Evolutionary conservation across 2,113 vertebrate species (phyloP).

Genomic region (Neotoma lepida): DNA sequence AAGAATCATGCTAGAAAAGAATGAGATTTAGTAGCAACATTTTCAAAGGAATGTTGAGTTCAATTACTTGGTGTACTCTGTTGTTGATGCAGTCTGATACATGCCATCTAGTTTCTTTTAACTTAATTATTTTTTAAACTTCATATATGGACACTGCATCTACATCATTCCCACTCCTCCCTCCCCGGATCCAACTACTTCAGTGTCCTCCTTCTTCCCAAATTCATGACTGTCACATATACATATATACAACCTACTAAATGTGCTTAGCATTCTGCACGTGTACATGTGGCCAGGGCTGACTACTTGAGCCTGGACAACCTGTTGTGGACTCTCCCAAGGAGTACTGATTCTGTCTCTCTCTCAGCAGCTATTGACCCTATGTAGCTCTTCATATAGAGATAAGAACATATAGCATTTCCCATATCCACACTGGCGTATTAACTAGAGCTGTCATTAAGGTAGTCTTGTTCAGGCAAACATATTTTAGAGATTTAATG

Average conservation of each 20-base stretch:
- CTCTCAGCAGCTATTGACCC: not conserved
- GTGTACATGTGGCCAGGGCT: not conserved
- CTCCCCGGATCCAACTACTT: not conserved
- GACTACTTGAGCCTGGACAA: not conserved
- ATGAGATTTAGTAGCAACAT: not conserved
- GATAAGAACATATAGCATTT: not conserved
- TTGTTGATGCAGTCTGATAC: not conserved
- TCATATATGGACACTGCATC: not conserved
- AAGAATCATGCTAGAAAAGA: not conserved
- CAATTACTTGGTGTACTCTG: not conserved
- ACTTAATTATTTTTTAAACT: not conserved
- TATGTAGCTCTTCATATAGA: not conserved
- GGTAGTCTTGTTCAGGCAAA: not conserved
- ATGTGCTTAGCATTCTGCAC: not conserved
- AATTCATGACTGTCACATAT: not conserved
- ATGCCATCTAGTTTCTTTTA: not conserved
- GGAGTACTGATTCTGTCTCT: not conserved
- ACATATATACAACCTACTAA: not conserved
- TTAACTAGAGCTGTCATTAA: not conserved
- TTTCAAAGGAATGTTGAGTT: not conserved
- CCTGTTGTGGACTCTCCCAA: not conserved
- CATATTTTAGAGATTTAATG: not conserved
- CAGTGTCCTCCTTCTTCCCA: not conserved
- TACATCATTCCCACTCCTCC: not conserved
- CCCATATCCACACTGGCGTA: not conserved